These are phyloP conservation scores for Lepidurus packardi DNA, from an alignment of 1,140 invertebrate genomes.

Conservation along the genomic window DNA sequence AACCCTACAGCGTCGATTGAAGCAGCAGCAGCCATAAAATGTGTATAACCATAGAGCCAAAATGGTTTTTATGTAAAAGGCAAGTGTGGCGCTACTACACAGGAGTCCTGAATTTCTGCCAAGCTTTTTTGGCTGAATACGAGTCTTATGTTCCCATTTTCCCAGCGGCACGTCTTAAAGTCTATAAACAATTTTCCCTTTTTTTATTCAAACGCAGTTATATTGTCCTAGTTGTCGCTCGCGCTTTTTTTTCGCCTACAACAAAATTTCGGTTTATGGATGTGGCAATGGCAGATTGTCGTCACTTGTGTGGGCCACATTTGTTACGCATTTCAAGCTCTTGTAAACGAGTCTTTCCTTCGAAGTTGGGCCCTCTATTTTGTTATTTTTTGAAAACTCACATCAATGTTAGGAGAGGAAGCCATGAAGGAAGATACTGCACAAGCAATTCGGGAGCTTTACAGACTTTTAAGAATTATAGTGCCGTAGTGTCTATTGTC, in stretches of 20 bases:
- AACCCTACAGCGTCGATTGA: not conserved
- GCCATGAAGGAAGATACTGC: not conserved
- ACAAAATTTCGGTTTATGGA: not conserved
- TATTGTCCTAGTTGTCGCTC: not conserved
- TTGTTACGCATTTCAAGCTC: not conserved
- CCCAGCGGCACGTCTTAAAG: not conserved
- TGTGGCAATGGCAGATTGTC: not conserved
- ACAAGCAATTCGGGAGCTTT: not conserved
- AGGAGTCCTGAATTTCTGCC: slow-evolving; percentile 2
- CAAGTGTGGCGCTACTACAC: not conserved
- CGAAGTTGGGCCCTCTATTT: not conserved
- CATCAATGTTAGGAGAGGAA: not conserved
- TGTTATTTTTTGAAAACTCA: no score
- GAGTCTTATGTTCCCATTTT: not conserved
- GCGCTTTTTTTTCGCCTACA: not conserved
- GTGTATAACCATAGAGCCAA: not conserved
- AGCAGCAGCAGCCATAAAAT: slow-evolving; percentile 10
- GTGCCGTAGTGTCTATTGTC: not conserved
- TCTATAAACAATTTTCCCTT: no score
- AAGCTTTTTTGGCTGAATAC: not conserved
- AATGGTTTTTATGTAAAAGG: not conserved
- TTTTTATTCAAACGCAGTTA: not conserved
- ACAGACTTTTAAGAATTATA: not conserved
- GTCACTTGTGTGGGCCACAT: not conserved
- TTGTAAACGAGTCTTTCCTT: not conserved